phyloP scores from a whole-genome alignment of 1,140 invertebrate genomes.

The Drosophila subpulchrella region DNA sequence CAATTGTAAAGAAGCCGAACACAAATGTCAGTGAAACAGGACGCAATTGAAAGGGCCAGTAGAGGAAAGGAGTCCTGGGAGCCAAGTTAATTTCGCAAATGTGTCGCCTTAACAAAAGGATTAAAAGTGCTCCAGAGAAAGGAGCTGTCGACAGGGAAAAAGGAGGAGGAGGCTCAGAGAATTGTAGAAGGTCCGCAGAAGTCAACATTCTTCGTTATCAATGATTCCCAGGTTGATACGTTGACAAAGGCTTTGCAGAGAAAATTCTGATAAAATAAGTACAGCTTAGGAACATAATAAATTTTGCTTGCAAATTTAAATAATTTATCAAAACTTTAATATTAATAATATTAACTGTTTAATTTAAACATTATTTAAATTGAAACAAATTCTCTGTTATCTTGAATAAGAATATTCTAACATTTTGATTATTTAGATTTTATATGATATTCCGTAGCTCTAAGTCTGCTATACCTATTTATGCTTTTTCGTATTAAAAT shows the following conservation, averaged over 20 bases:
- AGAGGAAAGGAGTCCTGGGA: neutral
- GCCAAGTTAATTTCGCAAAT: constrained; percentile 70
- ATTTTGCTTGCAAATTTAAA: no score
- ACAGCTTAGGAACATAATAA: neutral
- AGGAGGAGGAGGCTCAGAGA: constrained; percentile 2
- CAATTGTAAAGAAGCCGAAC: constrained; percentile 55
- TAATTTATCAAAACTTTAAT: no score
- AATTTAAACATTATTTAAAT: no score
- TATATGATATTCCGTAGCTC: no score
- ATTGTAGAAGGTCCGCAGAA: constrained; percentile 7
- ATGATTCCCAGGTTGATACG: constrained; percentile 31
- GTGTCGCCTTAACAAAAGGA: constrained; percentile 65
- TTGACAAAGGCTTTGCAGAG: constrained; percentile 30
- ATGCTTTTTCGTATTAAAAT: no score
- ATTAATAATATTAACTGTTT: no score
- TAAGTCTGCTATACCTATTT: no score
- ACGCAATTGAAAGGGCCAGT: constrained; percentile 53
- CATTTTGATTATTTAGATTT: no score
- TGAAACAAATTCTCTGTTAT: no score
- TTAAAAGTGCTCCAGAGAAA: constrained; percentile 39
- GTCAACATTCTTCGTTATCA: constrained; percentile 53
- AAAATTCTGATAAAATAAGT: neutral
- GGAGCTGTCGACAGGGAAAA: neutral
- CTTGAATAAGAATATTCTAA: no score
- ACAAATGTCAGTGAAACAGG: constrained; percentile 47